Base-by-base conservation (phyloP, 1,140 invertebrate genomes). In the Planococcus citri region DNA sequence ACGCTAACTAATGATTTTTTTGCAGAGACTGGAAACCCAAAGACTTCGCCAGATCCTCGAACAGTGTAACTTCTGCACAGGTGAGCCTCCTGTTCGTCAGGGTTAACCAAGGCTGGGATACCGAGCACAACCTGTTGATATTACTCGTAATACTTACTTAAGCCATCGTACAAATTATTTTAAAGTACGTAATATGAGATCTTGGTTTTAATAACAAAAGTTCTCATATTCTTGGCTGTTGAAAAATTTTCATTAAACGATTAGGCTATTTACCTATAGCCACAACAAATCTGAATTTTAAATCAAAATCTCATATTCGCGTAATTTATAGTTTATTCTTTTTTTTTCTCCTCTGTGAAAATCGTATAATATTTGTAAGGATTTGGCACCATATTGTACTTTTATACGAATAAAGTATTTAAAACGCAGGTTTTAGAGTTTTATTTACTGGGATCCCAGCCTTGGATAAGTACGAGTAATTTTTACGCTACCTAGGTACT, bases 51-150 rank as follows among this genome's bases (percentile, higher is more conserved):
- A 84, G 71, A 79, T 90, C 24, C 79, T 94, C 41, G 87, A 90
- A 77, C 86, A 88, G 73, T 94, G 91, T 77, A 88, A 88, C 69
- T 83, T 86, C 72, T 90, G 89, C 75, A 72, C 75, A 75, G 74
- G 75, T 75, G 74, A 75, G 73, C 69, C 70, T 20, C 72, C 71
- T 33, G 69, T 21, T 60, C 22, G 27, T 24, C 20, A 58, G 27
- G 69, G 41, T 67, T 73, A 73, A 71, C 70, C 51, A 73, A 68
- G 70, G 67, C 70, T 71, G 69, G 72, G 68, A 64, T 71, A 69
- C 71, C 41, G 3, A 9, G 17, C 41, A 51, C 41, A n/a, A 51
- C 17, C 17, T 14, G 17, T 17, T 20, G 17, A 51, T 51, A 51
- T 51, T n/a, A n/a, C n/a, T n/a, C n/a, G n/a, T n/a, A n/a, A n/a